Conservation (phyloP, 2,113 vertebrate species). For the Todiramphus saurophagus region DNA sequence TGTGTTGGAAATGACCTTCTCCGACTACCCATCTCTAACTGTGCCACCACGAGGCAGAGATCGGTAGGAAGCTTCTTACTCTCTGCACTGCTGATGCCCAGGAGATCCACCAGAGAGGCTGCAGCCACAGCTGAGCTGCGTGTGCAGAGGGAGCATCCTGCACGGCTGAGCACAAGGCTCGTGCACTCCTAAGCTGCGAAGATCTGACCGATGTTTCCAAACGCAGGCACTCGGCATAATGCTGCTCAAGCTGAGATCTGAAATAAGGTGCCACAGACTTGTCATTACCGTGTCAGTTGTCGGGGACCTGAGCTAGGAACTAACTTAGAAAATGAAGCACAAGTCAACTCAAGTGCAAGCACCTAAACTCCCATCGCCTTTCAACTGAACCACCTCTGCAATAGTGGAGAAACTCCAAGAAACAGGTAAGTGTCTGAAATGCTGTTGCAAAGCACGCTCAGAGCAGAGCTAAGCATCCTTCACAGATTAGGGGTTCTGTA, state of each 20-base stretch:
- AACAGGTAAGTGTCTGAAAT: background rate
- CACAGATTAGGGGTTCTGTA: accelerated
- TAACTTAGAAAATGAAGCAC: background rate
- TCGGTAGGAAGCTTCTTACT: background rate
- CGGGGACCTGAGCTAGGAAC: background rate
- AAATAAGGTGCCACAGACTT: too few relatives aligned
- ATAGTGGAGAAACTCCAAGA: background rate
- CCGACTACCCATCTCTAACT: background rate
- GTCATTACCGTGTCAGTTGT: background rate
- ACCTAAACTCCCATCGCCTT: background rate
- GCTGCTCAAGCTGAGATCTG: background rate
- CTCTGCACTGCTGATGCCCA: background rate
- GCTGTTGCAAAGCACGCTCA: background rate
- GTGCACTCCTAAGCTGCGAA: background rate
- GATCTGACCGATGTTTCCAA: background rate
- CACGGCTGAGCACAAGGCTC: accelerated
- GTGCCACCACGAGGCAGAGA: background rate
- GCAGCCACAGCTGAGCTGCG: background rate
- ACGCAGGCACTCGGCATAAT: background rate
- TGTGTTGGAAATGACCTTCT: background rate
- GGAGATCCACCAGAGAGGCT: background rate
- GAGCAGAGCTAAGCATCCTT: background rate
- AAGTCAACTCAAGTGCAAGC: background rate
- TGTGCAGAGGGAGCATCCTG: background rate
- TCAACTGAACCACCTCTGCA: background rate